A percentile compares a stretch with the other conserved stretches of the same genome.
phyloP scores from a whole-genome alignment of 2,888 invertebrate genomes.

The Plemyria rubiginata region DNA sequence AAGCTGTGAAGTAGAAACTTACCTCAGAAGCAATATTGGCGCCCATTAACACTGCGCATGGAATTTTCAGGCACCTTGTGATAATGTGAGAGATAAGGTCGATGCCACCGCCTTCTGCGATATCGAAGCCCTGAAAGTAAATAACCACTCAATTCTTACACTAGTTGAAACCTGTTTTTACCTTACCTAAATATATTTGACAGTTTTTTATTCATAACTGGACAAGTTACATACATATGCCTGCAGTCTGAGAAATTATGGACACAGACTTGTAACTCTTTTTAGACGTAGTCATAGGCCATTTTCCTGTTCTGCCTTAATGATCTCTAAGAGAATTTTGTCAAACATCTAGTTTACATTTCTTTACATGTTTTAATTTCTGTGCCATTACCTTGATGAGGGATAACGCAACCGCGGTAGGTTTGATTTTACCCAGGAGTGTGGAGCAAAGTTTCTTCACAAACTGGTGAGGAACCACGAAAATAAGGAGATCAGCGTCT shows the following conservation, averaged over 20 bases:
- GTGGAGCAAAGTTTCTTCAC: conserved; percentile 94
- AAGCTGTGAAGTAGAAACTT: conserved; percentile 36
- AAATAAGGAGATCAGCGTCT: conserved; percentile 97
- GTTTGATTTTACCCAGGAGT: conserved; percentile 94
- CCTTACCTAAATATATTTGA: too few relatives aligned
- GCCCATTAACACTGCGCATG: conserved; percentile 98
- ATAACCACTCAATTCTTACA: conserved; percentile 14
- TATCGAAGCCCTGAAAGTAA: conserved; percentile 91
- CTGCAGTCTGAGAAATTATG: background rate
- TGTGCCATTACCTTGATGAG: conserved; percentile 94
- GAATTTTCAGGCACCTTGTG: conserved; percentile 93
- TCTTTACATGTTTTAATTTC: background rate
- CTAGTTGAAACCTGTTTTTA: background rate
- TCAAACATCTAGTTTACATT: background rate
- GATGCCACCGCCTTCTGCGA: conserved; percentile 95
- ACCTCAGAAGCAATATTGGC: conserved; percentile 98
- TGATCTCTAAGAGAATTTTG: too few relatives aligned
- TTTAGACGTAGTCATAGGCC: too few relatives aligned
- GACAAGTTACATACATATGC: background rate
- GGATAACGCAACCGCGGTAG: conserved; percentile 95
- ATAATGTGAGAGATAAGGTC: conserved; percentile 98
- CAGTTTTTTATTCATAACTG: too few relatives aligned
- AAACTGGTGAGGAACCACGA: conserved; percentile 99
- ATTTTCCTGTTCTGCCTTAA: too few relatives aligned
- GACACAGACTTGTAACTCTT: too few relatives aligned